phyloP scores from a whole-genome alignment of 2,888 invertebrate genomes.

The Hyles lineata region DNA sequence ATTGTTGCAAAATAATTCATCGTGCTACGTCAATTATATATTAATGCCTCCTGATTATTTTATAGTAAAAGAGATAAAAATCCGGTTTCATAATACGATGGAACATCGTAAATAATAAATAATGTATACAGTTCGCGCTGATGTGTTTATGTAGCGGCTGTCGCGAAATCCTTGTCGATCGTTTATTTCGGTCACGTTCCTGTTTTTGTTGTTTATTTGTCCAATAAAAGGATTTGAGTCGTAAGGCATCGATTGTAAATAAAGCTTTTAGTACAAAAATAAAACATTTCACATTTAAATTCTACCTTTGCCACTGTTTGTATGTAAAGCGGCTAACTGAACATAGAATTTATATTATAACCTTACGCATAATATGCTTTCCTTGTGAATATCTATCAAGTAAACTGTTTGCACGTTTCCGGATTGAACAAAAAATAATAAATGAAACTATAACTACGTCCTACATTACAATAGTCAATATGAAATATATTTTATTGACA shows the following conservation, averaged over 20 bases:
- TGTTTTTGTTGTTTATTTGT: conserved; percentile 6
- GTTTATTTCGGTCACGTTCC: conserved; percentile 11
- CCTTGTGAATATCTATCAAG: too few relatives aligned
- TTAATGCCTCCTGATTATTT: neutral
- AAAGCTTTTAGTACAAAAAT: neutral
- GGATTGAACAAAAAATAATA: too few relatives aligned
- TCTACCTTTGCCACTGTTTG: neutral
- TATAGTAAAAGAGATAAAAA: conserved; percentile 20
- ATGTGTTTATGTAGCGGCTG: conserved; percentile 5
- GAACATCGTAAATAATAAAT: conserved; percentile 12
- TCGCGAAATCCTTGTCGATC: neutral
- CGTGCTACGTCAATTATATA: neutral
- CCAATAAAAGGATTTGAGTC: neutral
- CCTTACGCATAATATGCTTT: too few relatives aligned
- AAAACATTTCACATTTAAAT: neutral
- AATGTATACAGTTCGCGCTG: neutral
- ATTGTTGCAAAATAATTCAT: too few relatives aligned
- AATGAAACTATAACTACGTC: neutral
- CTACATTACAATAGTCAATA: neutral
- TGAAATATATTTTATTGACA: conserved; percentile 37
- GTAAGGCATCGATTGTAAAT: neutral
- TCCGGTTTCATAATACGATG: conserved; percentile 10
- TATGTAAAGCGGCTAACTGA: neutral
- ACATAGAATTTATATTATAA: too few relatives aligned
- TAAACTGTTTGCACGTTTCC: too few relatives aligned